Evolutionary conservation across 1,140 invertebrate species (phyloP), one percentile per base, ranked within the genome.

Genomic region (Heliothis virescens): DNA sequence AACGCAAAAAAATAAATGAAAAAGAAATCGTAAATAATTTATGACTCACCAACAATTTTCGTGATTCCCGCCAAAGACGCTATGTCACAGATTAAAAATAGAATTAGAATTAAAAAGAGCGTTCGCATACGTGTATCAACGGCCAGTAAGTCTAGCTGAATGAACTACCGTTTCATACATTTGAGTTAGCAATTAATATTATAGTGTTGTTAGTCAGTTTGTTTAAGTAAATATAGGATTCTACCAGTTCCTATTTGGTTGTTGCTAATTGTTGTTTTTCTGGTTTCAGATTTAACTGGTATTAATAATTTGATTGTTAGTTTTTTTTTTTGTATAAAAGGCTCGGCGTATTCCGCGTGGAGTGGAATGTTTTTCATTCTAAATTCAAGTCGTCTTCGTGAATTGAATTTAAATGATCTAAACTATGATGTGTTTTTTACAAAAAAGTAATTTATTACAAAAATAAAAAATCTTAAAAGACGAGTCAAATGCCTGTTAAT

Each of bases 21-120:
- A n/a, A n/a, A n/a, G n/a, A n/a, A n/a, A n/a, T n/a, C n/a, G n/a
- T n/a, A n/a, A n/a, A n/a, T n/a, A n/a, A n/a, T n/a, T n/a, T 3
- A 41, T 16, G 9, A 34, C 69, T 72, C 29, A 72, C 69, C 50
- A 53, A 16, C 9, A 11, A 55, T 71, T 71, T 72, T 34, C 69
- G 52, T 57, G 5, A 1, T 34, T 72, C 69, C 69, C 69, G 69
- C 69, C 69, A 72, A 72, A 72, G 69, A 72, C 69, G 52, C 69
- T 53, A 72, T 72, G 26, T 5, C 69, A 72, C 50, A 72, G 69
- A 72, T 16, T 18, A 72, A 34, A 72, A 55, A 55, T 12, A 18
- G 12, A 52, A 72, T 12, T 15, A 18, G n/a, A 18, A 69, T 29
- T 29, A 52, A 34, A 41, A 53, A 72, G 2, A 26, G 12, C 69